Evolutionary conservation across 2,797 vertebrate species (phyloP), one percentile per base, ranked within the genome.

Genomic region (Phyllotis vaccarum): DNA sequence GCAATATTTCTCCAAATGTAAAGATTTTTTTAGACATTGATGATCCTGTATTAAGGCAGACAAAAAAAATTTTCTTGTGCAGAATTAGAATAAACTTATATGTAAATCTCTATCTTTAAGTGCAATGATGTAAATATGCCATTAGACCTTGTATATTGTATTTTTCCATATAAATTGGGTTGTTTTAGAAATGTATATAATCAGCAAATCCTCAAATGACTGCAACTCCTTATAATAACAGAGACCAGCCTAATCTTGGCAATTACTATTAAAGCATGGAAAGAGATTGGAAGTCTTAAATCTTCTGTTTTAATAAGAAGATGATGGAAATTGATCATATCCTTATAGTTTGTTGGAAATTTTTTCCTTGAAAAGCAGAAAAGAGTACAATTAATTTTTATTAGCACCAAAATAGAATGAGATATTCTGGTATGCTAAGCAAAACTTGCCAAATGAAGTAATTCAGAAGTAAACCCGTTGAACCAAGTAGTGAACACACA

Each of bases 191-290:
- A 17, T 79, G 0, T 29, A 85, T 9, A 31, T 62, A 37, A 60
- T 2, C 16, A 43, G n/a, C 17, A 82, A 82, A 4, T 82, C n/a
- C 58, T 60, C 24, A 62, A 31, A 62, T 31, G 34, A 40, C 27
- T 62, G 8, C 29, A 82, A 82, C 3, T 43, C 58, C 43, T 58
- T 40, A 56, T 22, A 72, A 22, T 40, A 86, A 64, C 56, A 46
- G 10, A 58, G 31, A 16, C 17, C 91, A 21, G 8, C 62, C 3
- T 64, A 43, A 56, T 80, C 87, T 87, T 85, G 8, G 11, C 96
- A 21, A 87, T 27, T 89, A 92, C 24, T 78, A 86, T 34, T 93
- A 79, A 78, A 92, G 29, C n/a, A 81, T 9, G 9, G 46, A 90
- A 89, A 14, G 14, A 68, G 24, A 22, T 46, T 52, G 17, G 83